Conservation (phyloP, 2,888 invertebrate genomes). For the Periphyllus acericola region DNA sequence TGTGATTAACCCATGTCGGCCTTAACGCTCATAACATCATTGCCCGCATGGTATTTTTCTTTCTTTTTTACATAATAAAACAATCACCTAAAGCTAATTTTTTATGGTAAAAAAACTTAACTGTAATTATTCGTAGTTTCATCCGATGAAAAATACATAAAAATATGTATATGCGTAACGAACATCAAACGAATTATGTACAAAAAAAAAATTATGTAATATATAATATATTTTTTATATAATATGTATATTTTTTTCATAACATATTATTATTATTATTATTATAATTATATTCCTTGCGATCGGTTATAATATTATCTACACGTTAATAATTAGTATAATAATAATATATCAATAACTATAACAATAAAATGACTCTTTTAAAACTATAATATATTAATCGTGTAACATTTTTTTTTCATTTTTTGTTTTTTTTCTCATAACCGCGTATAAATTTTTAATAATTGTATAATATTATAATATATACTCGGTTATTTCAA, state of each 20-base stretch:
- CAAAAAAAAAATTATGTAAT: conserved; percentile 13
- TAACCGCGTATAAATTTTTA: conserved; percentile 30
- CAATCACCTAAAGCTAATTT: conserved; percentile 24
- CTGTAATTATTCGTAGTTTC: conserved; percentile 4
- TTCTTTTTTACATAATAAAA: conserved; percentile 1
- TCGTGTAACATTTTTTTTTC: conserved; percentile 15
- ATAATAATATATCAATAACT: conserved; percentile 42
- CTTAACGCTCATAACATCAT: conserved; percentile 4
- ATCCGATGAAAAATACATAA: conserved; percentile 16
- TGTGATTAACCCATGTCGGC: background rate
- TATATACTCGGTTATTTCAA: conserved; percentile 3
- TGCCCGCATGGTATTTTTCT: background rate
- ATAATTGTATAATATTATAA: conserved; percentile 6
- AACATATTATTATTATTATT: no score
- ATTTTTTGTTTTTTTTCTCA: no score
- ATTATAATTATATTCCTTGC: background rate
- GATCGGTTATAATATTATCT: conserved; percentile 21
- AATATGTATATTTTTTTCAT: conserved; percentile 12
- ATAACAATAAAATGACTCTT: conserved; percentile 26
- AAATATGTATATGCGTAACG: conserved; percentile 5
- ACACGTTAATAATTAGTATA: conserved; percentile 7
- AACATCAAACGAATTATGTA: background rate
- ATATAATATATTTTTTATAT: background rate
- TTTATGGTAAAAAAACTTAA: conserved; percentile 41
- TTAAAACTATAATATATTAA: conserved; percentile 36